A percentile compares a stretch with the other conserved stretches of the same genome.
Conservation (phyloP, 2,888 invertebrate species). For the Teinopalpus imperialis region DNA sequence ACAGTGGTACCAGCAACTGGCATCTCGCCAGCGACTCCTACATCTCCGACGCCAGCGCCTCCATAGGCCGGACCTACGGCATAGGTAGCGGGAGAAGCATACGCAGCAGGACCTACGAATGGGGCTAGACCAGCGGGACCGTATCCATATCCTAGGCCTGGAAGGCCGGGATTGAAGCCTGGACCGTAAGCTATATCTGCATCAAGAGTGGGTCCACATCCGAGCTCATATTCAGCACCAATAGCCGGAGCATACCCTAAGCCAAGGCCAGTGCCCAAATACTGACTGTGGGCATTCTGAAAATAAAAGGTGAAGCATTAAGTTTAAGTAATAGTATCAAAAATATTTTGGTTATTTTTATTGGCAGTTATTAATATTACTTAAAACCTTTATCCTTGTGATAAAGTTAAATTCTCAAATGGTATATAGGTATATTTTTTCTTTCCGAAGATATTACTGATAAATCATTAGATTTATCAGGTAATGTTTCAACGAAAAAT, state of each 20-base stretch:
- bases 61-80: constrained; percentile 28
- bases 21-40: constrained; percentile 39
- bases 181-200: constrained; percentile 20
- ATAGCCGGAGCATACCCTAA: constrained; percentile 12
- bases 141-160: constrained; percentile 14
- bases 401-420: too few species aligned
- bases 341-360: too few species aligned
- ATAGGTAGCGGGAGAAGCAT: background rate
- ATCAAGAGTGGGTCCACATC: constrained; percentile 11
- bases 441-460: too few species aligned
- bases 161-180: constrained; percentile 1
- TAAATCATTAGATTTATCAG: too few species aligned
- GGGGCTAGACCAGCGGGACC: constrained; percentile 8
- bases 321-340: too few species aligned
- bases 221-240: background rate
- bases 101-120: constrained; percentile 1
- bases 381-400: too few species aligned
- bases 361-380: too few species aligned
- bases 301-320: too few species aligned
- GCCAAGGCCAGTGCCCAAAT: constrained; percentile 4
- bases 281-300: constrained; percentile 7
- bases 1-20: constrained; percentile 41
- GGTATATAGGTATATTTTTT: too few species aligned
- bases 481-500: too few species aligned
- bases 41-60: constrained; percentile 35